phyloP scores from a whole-genome alignment of 2,797 vertebrate genomes.

The Sylvilagus floridanus region DNA sequence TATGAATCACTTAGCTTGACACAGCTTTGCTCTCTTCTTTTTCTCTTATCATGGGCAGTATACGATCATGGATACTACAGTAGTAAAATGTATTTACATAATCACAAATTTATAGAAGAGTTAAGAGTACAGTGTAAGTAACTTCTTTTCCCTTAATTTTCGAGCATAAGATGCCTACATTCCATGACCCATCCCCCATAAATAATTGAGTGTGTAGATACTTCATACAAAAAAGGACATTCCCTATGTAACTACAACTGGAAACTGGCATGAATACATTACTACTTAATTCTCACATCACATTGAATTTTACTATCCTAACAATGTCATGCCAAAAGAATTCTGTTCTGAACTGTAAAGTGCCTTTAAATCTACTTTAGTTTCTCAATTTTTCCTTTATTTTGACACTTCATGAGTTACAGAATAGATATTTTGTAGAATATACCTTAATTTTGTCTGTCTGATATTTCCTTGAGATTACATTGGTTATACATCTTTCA shows the following conservation, averaged over 20 bases:
- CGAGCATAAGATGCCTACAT: neutral
- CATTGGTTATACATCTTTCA: neutral
- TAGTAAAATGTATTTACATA: neutral
- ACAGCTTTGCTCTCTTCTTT: constrained; percentile 27
- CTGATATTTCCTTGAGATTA: neutral
- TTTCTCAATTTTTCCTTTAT: constrained; percentile 44
- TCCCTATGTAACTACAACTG: neutral
- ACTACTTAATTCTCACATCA: constrained; percentile 21
- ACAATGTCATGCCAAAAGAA: neutral
- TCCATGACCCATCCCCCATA: neutral
- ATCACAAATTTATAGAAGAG: constrained; percentile 10
- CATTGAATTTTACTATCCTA: neutral
- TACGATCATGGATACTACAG: neutral
- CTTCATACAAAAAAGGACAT: constrained; percentile 13
- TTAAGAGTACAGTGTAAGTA: constrained; percentile 19
- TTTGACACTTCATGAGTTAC: neutral
- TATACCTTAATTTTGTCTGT: neutral
- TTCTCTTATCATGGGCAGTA: neutral
- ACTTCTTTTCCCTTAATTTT: neutral
- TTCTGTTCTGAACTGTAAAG: neutral
- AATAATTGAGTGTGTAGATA: neutral
- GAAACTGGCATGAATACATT: constrained; percentile 18
- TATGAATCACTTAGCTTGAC: constrained; percentile 5
- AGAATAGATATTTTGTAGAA: neutral
- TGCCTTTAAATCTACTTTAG: neutral